phyloP scores from a whole-genome alignment of 2,113 vertebrate species.

The Sander vitreus region DNA sequence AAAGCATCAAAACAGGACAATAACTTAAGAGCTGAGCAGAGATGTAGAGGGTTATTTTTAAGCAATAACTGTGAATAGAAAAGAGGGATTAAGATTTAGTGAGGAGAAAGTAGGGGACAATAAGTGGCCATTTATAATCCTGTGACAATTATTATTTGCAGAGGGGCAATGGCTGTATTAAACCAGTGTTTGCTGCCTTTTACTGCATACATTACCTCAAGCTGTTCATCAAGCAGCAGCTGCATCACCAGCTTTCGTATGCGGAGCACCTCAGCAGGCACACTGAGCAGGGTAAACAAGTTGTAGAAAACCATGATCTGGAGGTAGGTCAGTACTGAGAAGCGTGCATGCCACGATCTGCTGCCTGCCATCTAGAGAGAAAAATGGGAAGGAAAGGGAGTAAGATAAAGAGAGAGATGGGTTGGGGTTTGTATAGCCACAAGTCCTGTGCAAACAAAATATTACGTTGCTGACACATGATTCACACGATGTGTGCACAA shows the following conservation, averaged over 20 bases:
- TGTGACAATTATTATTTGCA: conserved; percentile 36
- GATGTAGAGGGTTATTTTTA: conserved; percentile 57
- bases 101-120: conserved; percentile 42
- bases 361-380: conserved; percentile 88
- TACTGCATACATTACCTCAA: conserved; percentile 87
- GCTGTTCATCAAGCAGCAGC: conserved; percentile 95
- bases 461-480: not conserved
- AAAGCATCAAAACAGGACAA: conserved; percentile 33
- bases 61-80: conserved; percentile 49
- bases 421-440: not conserved
- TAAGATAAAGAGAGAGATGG: not conserved
- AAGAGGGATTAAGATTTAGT: conserved; percentile 51
- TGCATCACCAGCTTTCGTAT: conserved; percentile 90
- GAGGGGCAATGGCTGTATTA: conserved; percentile 30
- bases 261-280: conserved; percentile 88
- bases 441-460: conserved; percentile 19
- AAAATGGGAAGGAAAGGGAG: not conserved
- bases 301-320: conserved; percentile 99
- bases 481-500: not conserved
- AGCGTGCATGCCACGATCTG: conserved; percentile 96
- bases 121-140: conserved; percentile 63
- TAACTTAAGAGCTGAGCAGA: conserved; percentile 26
- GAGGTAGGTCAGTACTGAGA: conserved; percentile 95
- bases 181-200: conserved; percentile 14
- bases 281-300: conserved; percentile 94